Evolutionary conservation across 2,888 invertebrate species (phyloP).

Genomic region (Dilophus febrilis): DNA sequence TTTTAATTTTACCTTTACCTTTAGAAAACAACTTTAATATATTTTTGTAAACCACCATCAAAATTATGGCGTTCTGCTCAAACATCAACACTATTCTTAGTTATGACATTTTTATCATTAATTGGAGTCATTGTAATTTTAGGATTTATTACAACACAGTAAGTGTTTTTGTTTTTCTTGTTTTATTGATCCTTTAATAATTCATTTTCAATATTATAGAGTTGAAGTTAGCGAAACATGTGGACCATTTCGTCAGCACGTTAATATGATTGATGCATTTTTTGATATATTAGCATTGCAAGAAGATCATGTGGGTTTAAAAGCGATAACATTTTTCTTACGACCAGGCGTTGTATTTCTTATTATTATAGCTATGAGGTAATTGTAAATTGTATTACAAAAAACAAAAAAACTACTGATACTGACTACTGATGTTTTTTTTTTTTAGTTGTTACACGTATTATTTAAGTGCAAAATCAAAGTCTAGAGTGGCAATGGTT

Average conservation of each 20-base stretch:
- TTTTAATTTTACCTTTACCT: background rate
- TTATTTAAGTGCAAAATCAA: conserved; percentile 41
- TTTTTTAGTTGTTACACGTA: conserved; percentile 40
- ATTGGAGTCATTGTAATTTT: conserved; percentile 39
- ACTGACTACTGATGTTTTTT: conserved; percentile 4
- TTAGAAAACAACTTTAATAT: conserved; percentile 15
- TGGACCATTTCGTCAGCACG: conserved; percentile 43
- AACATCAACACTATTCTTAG: conserved; percentile 56
- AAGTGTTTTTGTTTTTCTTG: conserved; percentile 12
- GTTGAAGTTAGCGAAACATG: conserved; percentile 36
- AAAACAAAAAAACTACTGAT: too few species aligned
- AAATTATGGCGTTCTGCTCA: conserved; percentile 43
- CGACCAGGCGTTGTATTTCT: conserved; percentile 36
- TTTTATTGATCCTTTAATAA: background rate
- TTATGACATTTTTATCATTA: conserved; percentile 46
- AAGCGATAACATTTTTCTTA: conserved; percentile 18
- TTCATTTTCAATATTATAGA: conserved; percentile 22
- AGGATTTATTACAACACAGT: conserved; percentile 50
- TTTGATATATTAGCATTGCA: conserved; percentile 36
- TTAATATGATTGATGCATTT: conserved; percentile 37
- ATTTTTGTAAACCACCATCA: conserved; percentile 49
- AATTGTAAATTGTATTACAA: too few species aligned
- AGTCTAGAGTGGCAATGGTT: conserved; percentile 43
- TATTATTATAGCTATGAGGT: background rate
- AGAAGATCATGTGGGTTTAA: conserved; percentile 1